Evolutionary conservation across 2,888 invertebrate genomes (phyloP).

Genomic region (Gasteruption jaculator): DNA sequence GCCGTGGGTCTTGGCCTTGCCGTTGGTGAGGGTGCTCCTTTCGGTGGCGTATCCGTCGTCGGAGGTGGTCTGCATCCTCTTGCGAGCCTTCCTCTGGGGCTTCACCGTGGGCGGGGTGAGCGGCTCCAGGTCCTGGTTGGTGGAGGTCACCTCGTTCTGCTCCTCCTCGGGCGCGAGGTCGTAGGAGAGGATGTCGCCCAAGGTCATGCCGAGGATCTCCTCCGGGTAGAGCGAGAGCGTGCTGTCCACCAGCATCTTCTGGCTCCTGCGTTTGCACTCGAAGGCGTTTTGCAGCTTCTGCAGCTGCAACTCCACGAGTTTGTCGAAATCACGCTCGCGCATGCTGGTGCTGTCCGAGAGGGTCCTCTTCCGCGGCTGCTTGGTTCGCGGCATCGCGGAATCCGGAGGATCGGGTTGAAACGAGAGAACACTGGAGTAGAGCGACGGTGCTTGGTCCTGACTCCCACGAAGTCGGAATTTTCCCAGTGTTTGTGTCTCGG

Average conservation of each 20-base stretch:
- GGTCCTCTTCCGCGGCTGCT: conserved; percentile 28
- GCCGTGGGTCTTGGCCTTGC: conserved; percentile 13
- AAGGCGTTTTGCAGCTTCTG: conserved; percentile 31
- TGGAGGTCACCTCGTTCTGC: conserved; percentile 24
- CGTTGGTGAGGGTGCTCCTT: conserved; percentile 18
- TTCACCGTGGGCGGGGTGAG: conserved; percentile 14
- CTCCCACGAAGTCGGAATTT: too few species aligned
- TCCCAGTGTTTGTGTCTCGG: too few species aligned
- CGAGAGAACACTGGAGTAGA: too few species aligned
- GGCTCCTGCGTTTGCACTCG: conserved; percentile 23
- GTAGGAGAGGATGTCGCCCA: conserved; percentile 26
- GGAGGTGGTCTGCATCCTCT: conserved; percentile 33
- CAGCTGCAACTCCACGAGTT: conserved; percentile 25
- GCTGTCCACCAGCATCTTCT: conserved; percentile 27
- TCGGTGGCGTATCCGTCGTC: conserved; percentile 46
- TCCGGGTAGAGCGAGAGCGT: conserved; percentile 27
- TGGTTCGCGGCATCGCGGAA: conserved; percentile 46
- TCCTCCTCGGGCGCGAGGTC: conserved; percentile 21
- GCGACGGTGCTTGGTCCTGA: too few species aligned
- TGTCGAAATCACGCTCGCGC: conserved; percentile 34
- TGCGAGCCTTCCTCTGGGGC: conserved; percentile 21
- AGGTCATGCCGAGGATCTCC: conserved; percentile 32
- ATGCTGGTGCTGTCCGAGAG: conserved; percentile 27
- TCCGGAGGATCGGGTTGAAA: conserved; percentile 47
- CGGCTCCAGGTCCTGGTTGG: conserved; percentile 13